Conservation (phyloP, 2,797 vertebrate genomes). For the Clarias platycephalus region DNA sequence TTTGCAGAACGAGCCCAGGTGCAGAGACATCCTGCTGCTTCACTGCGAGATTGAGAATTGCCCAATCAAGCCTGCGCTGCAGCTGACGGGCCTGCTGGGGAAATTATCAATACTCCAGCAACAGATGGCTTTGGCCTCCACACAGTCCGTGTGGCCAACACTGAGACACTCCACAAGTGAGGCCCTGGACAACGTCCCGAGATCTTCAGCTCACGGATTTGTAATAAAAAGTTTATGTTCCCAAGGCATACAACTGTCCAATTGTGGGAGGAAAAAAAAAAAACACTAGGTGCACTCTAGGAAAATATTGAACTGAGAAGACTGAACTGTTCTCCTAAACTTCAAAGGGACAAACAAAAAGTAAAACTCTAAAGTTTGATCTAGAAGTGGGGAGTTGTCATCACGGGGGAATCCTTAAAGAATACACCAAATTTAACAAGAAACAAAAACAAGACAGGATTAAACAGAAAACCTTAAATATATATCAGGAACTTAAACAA, state of each 20-base stretch:
- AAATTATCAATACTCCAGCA: conserved; percentile 60
- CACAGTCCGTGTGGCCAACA: conserved; percentile 41
- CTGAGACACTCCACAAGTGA: conserved; percentile 32
- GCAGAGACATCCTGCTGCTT: conserved; percentile 54
- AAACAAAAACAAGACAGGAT: background rate
- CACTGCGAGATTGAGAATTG: conserved; percentile 53
- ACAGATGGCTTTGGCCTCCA: conserved; percentile 59
- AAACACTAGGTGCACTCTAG: too few relatives aligned
- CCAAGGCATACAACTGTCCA: background rate
- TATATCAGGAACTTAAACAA: background rate
- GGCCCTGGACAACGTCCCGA: conserved; percentile 37
- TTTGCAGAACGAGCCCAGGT: conserved; percentile 57
- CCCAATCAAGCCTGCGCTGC: conserved; percentile 58
- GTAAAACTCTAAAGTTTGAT: background rate
- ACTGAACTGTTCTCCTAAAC: background rate
- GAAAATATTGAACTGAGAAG: background rate
- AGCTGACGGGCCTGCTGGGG: conserved; percentile 59
- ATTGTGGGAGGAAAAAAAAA: background rate
- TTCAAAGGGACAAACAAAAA: background rate
- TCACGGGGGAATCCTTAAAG: background rate
- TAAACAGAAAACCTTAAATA: background rate
- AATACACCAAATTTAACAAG: background rate
- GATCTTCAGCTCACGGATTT: conserved; percentile 22
- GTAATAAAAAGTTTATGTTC: background rate
- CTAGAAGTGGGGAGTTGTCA: background rate